A percentile compares a stretch with the other conserved stretches of the same genome.
phyloP scores from a whole-genome alignment of 64 coral and sea anemone genomes.

The Dendrophyllia cribrosa region DNA sequence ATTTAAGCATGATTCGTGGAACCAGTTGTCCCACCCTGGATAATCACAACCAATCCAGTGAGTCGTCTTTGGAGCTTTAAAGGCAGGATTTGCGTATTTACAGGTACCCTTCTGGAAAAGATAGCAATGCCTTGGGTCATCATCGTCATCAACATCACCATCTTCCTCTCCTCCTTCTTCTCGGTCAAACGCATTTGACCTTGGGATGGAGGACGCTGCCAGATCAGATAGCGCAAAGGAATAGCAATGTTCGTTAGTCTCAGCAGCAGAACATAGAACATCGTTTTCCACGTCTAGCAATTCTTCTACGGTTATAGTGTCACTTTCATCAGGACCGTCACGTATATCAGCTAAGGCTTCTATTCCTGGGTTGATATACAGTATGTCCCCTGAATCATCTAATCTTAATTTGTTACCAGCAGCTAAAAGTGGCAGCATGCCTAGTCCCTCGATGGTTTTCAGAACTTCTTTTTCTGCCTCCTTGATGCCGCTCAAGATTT shows the following conservation, averaged over 20 bases:
- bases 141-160: slow-evolving; percentile 10
- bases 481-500: slow-evolving; percentile 57
- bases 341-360: slow-evolving; percentile 2
- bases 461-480: slow-evolving; percentile 33
- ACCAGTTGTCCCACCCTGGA: slow-evolving; percentile 31
- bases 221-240: slow-evolving; percentile 6
- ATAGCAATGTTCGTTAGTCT: slow-evolving; percentile 16
- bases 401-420: not conserved
- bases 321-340: slow-evolving; percentile 53
- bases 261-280: slow-evolving; percentile 16
- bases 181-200: not conserved
- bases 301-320: slow-evolving; percentile 31
- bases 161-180: slow-evolving; percentile 16
- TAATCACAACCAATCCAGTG: slow-evolving; percentile 51
- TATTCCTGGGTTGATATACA: not conserved
- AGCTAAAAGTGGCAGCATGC: slow-evolving; percentile 1
- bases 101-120: not conserved
- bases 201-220: not conserved
- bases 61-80: not conserved
- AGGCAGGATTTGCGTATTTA: not conserved
- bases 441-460: not conserved
- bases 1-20: slow-evolving; percentile 29
- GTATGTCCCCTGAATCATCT: not conserved
- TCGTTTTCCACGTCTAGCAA: slow-evolving; percentile 46
- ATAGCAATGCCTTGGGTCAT: not conserved